phyloP scores from a whole-genome alignment of 2,888 invertebrate genomes.

The Geophilus truncorum region DNA sequence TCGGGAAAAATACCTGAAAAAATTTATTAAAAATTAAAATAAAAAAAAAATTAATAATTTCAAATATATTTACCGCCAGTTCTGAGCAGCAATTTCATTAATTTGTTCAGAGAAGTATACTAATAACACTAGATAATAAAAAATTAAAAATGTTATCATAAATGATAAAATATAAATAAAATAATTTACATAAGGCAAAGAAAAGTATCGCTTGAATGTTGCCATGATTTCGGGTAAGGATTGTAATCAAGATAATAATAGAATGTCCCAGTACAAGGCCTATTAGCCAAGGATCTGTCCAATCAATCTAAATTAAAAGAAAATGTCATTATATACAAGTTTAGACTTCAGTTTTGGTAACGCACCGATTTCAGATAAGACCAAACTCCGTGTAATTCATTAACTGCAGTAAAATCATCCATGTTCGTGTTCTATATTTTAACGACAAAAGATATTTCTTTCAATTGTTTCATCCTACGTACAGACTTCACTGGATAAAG shows the following conservation, averaged over 20 bases:
- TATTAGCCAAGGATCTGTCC: slow-evolving; percentile 82
- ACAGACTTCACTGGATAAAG: neutral
- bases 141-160: slow-evolving; percentile 14
- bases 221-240: slow-evolving; percentile 76
- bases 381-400: slow-evolving; percentile 70
- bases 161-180: too few species aligned
- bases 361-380: slow-evolving; percentile 74
- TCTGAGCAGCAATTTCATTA: slow-evolving; percentile 78
- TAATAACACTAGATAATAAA: slow-evolving; percentile 64
- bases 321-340: neutral
- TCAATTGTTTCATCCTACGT: neutral
- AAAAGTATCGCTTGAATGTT: slow-evolving; percentile 81
- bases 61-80: slow-evolving; percentile 76
- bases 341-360: too few species aligned
- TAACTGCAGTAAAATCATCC: slow-evolving; percentile 59
- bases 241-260: slow-evolving; percentile 67
- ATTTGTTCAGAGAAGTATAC: slow-evolving; percentile 88
- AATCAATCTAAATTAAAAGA: slow-evolving; percentile 67
- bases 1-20: slow-evolving; percentile 66
- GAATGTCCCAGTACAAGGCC: slow-evolving; percentile 70
- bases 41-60: too few species aligned
- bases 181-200: slow-evolving; percentile 61
- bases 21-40: too few species aligned
- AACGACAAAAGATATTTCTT: neutral
- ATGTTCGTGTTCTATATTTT: neutral